Evolutionary conservation across 2,113 vertebrate species (phyloP), one percentile per base, ranked within the genome.

Genomic region (Phyllostomus discolor): DNA sequence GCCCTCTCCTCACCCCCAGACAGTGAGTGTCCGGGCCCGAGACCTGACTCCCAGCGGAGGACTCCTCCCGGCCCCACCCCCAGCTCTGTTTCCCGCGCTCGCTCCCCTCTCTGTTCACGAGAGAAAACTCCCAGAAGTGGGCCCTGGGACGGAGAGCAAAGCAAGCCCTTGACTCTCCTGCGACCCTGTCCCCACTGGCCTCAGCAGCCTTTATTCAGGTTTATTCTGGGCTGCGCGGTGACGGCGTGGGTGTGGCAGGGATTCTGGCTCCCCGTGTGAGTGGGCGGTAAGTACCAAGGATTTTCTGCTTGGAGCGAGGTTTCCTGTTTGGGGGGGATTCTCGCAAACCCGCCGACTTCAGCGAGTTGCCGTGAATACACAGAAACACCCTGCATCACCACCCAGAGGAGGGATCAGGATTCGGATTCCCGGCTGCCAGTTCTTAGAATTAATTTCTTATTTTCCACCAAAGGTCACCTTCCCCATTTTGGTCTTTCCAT

Each of bases 371-470:
- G 26, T 69, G 67, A 70, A 28, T 38, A 94, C 8, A 67, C 73
- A 92, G 72, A 43, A 24, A 92, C 9, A 92, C 96, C 91, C 94
- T 97, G 88, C 78, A 24, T 90, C 97, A 72, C 72, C 94, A 43
- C 94, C 94, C 91, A 79, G 73, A 85, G 83, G 92, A 88, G 69
- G 89, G 94, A 95, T 95, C 75, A 86, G 90, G 88, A 95, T 97
- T 97, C 94, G 81, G 90, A 91, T 98, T 97, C 97, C 97, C 95
- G 95, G 94, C 41, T 93, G 78, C 38, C 69, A 82, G 87, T 98
- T 98, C 98, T 98, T 83, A 98, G 98, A 98, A 98, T 97, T 97
- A 73, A 89, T 98, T 90, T 98, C 94, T 97, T 97, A 94, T 97
- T 98, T 97, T 91, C 94, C 92, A 64, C 97, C 95, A 95, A 98